Conservation (phyloP, 2,888 invertebrate species). For the Heliconius aoede region DNA sequence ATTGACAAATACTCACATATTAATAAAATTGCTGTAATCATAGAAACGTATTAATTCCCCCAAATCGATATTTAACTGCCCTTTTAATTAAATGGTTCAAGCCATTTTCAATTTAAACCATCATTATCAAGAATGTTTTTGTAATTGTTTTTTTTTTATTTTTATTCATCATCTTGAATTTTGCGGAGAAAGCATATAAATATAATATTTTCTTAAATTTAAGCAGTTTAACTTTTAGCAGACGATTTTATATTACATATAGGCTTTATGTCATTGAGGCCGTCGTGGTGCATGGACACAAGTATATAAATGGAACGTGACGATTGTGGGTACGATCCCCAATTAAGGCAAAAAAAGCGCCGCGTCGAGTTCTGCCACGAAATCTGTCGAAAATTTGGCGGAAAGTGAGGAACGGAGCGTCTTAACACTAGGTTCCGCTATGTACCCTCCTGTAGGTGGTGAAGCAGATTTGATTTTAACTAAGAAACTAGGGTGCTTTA, state of each 20-base stretch:
- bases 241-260: too few species aligned
- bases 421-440: background rate
- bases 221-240: too few species aligned
- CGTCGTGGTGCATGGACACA: too few species aligned
- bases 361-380: background rate
- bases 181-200: too few species aligned
- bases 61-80: conserved; percentile 6
- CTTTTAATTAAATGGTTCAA: background rate
- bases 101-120: background rate
- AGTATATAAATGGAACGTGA: too few species aligned
- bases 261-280: too few species aligned
- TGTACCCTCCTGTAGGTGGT: too few species aligned
- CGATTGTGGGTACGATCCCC: too few species aligned
- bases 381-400: background rate
- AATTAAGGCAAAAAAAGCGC: background rate
- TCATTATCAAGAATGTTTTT: background rate
- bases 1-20: background rate
- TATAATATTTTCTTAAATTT: too few species aligned
- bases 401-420: background rate
- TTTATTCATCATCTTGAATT: background rate
- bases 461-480: too few species aligned
- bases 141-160: background rate
- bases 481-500: too few species aligned
- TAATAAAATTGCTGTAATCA: background rate
- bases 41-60: background rate